Evolutionary conservation across 2,888 invertebrate species (phyloP).

Genomic region (Fragum whitleyi): DNA sequence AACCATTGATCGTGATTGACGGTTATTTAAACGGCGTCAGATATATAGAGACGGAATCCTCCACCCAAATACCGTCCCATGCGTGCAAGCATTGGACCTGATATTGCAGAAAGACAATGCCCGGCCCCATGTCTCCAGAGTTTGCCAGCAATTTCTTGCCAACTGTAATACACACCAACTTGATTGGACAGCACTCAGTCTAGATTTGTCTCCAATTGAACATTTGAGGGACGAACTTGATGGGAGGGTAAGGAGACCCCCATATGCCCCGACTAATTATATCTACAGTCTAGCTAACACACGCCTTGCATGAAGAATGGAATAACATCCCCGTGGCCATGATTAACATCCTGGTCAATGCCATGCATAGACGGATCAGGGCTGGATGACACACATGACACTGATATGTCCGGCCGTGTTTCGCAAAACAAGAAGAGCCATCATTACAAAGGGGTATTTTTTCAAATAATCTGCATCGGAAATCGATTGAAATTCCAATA

Average conservation of each 20-base stretch:
- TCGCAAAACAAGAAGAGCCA: background rate
- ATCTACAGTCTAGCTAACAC: constrained; percentile 5
- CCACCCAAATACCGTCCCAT: background rate
- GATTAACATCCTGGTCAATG: background rate
- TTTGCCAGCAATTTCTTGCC: constrained; percentile 18
- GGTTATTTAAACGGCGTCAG: constrained; percentile 28
- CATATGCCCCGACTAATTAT: constrained; percentile 23
- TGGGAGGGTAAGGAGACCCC: constrained; percentile 32
- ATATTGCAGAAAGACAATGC: constrained; percentile 40
- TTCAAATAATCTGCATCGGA: background rate
- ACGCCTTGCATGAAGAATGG: constrained; percentile 23
- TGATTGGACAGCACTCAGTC: constrained; percentile 34
- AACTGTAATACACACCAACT: constrained; percentile 25
- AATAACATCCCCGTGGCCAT: constrained; percentile 15
- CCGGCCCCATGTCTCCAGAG: constrained; percentile 25
- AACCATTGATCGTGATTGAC: constrained; percentile 16
- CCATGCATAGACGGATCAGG: constrained; percentile 1
- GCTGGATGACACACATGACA: background rate
- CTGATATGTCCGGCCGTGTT: background rate
- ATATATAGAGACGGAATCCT: constrained; percentile 22
- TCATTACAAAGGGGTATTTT: background rate
- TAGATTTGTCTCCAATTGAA: constrained; percentile 5
- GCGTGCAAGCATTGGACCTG: constrained; percentile 4
- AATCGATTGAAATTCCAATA: too few relatives aligned
- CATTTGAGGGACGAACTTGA: constrained; percentile 47